Evolutionary conservation across 2,797 vertebrate species (phyloP).

Genomic region (Pantherophis vulpinus): DNA sequence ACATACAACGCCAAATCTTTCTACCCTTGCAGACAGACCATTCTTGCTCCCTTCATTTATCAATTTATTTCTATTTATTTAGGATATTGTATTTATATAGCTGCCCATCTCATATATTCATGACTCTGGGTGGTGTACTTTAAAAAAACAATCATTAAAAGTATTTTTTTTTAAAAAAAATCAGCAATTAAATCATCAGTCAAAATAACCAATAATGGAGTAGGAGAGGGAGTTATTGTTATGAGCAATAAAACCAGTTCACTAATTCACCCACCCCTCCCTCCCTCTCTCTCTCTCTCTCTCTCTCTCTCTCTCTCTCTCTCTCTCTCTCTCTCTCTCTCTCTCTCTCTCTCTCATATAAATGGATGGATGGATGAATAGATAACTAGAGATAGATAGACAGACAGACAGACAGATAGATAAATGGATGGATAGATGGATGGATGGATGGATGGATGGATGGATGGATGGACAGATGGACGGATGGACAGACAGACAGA

Average conservation of each 20-base stretch:
- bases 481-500: rapidly evolving
- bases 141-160: neutral
- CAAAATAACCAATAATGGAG: neutral
- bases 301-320: too few relatives aligned
- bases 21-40: neutral
- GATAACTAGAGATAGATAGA: too few relatives aligned
- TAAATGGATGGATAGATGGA: too few relatives aligned
- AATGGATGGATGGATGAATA: too few relatives aligned
- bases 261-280: neutral
- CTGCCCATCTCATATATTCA: neutral
- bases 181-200: neutral
- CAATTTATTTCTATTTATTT: neutral
- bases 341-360: too few relatives aligned
- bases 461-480: rapidly evolving
- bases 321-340: too few relatives aligned
- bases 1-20: neutral
- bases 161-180: neutral
- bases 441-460: too few relatives aligned
- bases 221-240: neutral
- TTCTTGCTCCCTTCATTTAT: neutral
- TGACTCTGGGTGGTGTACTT: neutral
- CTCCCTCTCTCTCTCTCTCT: neutral
- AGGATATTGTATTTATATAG: neutral
- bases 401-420: too few relatives aligned
- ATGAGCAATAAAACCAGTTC: neutral